These are phyloP conservation scores for Crotalus horridus DNA, from an alignment of 2,113 vertebrate genomes.

Conservation along the genomic window DNA sequence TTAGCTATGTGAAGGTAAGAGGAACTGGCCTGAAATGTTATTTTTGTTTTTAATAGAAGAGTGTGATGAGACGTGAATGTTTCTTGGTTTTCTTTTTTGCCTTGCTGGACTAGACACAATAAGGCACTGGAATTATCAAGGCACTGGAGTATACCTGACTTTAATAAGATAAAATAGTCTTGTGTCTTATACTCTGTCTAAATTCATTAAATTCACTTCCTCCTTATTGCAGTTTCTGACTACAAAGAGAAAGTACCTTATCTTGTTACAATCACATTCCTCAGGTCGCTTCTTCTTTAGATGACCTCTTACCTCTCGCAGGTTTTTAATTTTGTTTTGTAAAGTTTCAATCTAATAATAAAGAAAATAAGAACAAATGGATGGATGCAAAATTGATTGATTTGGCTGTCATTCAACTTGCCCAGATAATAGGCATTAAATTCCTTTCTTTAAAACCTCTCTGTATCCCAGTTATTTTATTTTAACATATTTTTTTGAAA, in stretches of 20 bases:
- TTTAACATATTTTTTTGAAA: not conserved
- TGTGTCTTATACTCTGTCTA: not conserved
- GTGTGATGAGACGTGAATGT: not conserved
- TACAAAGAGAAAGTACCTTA: conserved; percentile 70
- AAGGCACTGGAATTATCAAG: not conserved
- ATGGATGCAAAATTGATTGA: not conserved
- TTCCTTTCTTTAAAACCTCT: not conserved
- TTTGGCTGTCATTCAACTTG: not conserved
- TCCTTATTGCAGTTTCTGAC: not conserved
- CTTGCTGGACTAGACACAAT: not conserved
- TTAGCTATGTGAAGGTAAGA: not conserved
- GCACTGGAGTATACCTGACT: not conserved
- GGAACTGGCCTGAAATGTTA: not conserved
- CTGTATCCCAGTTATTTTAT: not conserved
- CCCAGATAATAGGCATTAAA: not conserved
- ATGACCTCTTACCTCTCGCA: conserved; percentile 92
- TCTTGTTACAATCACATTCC: conserved; percentile 86
- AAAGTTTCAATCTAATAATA: conserved; percentile 90
- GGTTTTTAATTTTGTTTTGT: conserved; percentile 96
- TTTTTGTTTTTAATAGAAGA: not conserved
- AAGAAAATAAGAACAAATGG: not conserved
- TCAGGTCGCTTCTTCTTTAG: conserved; percentile 90
- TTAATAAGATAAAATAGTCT: not conserved
- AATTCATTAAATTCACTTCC: not conserved
- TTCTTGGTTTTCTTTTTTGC: not conserved